Base-by-base conservation (phyloP, 2,113 vertebrate genomes). In the Cichladusa arquata region DNA sequence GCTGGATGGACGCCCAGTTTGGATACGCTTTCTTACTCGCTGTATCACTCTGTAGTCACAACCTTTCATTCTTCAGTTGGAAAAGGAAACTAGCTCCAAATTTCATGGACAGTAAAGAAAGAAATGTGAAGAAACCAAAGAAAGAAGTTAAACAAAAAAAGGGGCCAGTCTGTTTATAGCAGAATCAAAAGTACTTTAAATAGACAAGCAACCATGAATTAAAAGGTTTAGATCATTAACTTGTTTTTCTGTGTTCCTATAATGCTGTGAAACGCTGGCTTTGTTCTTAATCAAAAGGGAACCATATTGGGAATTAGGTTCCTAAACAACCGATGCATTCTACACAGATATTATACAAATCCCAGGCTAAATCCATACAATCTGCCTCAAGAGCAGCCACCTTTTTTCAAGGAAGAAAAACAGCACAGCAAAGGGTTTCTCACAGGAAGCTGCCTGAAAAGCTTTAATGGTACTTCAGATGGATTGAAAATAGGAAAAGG, bases 211-310 rank as follows among this genome's bases (percentile, higher is more conserved):
- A 97, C 96, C 97, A 94, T 97, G 98, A 98, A 98, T 98, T 98
- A 98, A 97, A 97, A 97, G 98, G 98, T 98, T 99, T 99, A 98
- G 98, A 99, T 98, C 98, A 98, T 98, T 99, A 99, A 98, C 98
- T 98, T 97, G 98, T 96, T 98, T 98, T 98, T 97, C 98, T 97
- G 97, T 98, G 97, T 98, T 98, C 97, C 97, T 97, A 97, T 98
- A 98, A 98, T 98, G 96, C 98, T 98, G 97, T 97, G 98, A 99
- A 98, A 98, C 67, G 97, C 96, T 97, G 90, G 97, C 98, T 98
- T 99, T 99, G 98, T 99, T 97, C 93, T 91, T 94, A 98, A 97
- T 98, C 97, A 98, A 98, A 98, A 97, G 98, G 97, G 98, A 95
- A 97, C 97, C 98, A 98, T 98, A 96, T 98, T 97, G 97, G 98